Evolutionary conservation across 2,888 invertebrate genomes (phyloP).

Genomic region (Patella pellucida): DNA sequence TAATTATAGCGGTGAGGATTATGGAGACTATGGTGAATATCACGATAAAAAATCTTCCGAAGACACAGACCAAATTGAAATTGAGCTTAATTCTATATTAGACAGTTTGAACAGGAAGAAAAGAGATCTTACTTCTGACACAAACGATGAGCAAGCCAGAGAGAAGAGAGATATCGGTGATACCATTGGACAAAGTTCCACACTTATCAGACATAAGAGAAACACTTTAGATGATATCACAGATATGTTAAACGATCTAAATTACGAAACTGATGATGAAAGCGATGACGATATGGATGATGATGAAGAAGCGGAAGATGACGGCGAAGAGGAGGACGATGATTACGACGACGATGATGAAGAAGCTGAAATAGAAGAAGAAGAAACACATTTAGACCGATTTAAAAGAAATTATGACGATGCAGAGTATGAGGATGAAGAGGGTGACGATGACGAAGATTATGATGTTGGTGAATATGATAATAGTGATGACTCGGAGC

Average conservation of each 20-base stretch:
- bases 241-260: neutral
- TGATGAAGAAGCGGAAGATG: neutral
- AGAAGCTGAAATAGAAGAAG: neutral
- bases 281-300: neutral
- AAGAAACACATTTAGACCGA: neutral
- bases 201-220: neutral
- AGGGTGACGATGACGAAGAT: conserved; percentile 2
- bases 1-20: neutral
- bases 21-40: neutral
- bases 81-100: neutral
- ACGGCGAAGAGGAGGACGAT: neutral
- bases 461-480: conserved; percentile 11
- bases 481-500: neutral
- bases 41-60: neutral
- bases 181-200: too few species aligned
- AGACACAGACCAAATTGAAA: neutral
- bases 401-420: neutral
- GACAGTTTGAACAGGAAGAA: neutral
- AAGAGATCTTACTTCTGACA: too few species aligned
- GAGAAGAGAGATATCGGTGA: too few species aligned
- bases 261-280: neutral
- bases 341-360: neutral
- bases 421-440: conserved; percentile 13
- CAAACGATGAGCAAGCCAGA: too few species aligned
- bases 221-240: neutral